Evolutionary conservation across 2,888 invertebrate genomes (phyloP), one percentile per base, ranked within the genome.

Genomic region (Luperina nickerlii): DNA sequence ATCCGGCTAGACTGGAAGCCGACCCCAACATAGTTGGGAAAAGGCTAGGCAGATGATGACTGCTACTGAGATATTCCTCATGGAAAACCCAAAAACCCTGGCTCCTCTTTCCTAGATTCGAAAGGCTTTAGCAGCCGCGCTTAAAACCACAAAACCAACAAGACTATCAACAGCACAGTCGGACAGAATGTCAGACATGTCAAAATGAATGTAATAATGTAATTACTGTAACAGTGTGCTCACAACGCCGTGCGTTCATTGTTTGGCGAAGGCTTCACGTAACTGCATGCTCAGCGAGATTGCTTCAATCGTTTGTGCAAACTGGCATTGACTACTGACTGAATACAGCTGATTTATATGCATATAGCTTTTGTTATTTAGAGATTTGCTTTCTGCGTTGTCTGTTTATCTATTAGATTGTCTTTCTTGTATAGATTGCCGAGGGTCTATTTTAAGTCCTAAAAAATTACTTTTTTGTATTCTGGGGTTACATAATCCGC

Each of bases 181-280:
- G 27, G 54, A 62, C 66, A 48, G n/a, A 63, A 76, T 78, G 74
- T 72, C 48, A 65, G 66, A 70, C 78, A 76, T 78, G 66, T 80
- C 74, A 76, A 74, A 85, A 81, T 72, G 70, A 81, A 82, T 62
- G 86, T 83, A 71, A 85, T 68, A 85, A 38, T 78, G 79, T 83
- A 78, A 83, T 81, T 78, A 73, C 65, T 60, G 76, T 87, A 78
- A 82, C 76, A 75, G 78, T 82, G 87, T 87, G 86, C 82, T 85
- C 81, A 78, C 79, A 82, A 83, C 68, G 60, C 42, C 66, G 62
- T 74, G 81, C 86, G 86, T 81, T 80, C 81, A 81, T 79, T 85
- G 79, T 81, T 83, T 71, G 66, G 73, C 27, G 51, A 71, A 71
- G 83, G 76, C 62, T 70, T 27, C 57, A 73, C 75, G 78, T 82